Base-by-base conservation (phyloP, 2,113 vertebrate genomes). In the Enhydra lutris region DNA sequence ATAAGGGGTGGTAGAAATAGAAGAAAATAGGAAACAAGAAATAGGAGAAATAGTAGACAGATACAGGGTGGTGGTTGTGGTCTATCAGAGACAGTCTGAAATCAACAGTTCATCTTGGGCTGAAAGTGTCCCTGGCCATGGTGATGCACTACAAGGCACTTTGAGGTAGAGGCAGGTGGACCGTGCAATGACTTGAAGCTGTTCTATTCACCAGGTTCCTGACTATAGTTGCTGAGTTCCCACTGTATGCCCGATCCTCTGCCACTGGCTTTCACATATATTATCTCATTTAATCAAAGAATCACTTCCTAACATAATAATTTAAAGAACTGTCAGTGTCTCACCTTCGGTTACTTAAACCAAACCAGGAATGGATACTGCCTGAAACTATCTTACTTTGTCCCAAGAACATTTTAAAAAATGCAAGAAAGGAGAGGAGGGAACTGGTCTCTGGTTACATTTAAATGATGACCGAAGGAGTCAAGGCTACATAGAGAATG, bases 81-180 rank as follows among this genome's bases (percentile, higher is more conserved):
- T 4, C 1, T 34, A 26, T 21, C 18, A 67, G 39, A 45, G 47
- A 59, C 23, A 36, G 15, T 11, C 31, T 50, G 69, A 79, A 74
- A 24, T n/a, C 39, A 31, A 21, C 61, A 52, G 36, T 14, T 42
- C 36, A 1, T 29, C 42, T 21, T 42, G 15, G 67, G 23, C 15
- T 65, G 57, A 12, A 39, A 3, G 21, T 69, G 92, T 55, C 86
- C 24, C 13, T 95, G 89, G 55, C 92, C 95, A 17, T 89, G 82
- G 97, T 96, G 79, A 92, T 97, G 97, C 96, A 96, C 6, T 3
- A n/a, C 20, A 12, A 73, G n/a, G 29, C 23, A 36, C 11, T 26
- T 3, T 15, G 18, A 63, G 3, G n/a, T 6, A 23, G 31, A 83
- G 21, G 15, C 0, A 21, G 42, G 24, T n/a, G 65, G 79, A 52